Evolutionary conservation across 2,888 invertebrate genomes (phyloP).

Genomic region (Melikaiella ostensackeni): DNA sequence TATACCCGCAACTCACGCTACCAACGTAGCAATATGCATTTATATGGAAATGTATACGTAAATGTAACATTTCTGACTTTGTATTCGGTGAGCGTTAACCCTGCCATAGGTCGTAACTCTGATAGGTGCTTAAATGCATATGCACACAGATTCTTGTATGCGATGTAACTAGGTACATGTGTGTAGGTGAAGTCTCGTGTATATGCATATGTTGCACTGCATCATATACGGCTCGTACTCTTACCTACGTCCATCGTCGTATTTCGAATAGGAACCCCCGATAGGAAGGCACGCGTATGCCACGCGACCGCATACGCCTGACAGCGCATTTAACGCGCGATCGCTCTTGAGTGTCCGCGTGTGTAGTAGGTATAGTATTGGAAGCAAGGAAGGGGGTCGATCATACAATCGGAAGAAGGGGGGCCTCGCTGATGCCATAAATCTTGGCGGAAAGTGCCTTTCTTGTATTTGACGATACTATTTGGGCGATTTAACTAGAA

Average conservation of each 20-base stretch:
- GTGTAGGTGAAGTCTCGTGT: background rate
- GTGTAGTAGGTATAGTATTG: conserved; percentile 49
- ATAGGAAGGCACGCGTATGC: conserved; percentile 68
- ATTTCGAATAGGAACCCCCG: conserved; percentile 52
- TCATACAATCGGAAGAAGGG: conserved; percentile 45
- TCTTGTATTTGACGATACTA: conserved; percentile 41
- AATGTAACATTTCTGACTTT: background rate
- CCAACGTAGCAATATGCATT: conserved; percentile 23
- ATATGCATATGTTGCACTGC: conserved; percentile 21
- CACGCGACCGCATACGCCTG: conserved; percentile 71
- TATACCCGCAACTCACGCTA: conserved; percentile 61
- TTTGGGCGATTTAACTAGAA: conserved; percentile 28
- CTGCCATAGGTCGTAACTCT: conserved; percentile 23
- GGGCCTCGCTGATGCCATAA: conserved; percentile 49
- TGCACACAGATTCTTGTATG: background rate
- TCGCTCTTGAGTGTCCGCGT: conserved; percentile 69
- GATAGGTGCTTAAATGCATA: conserved; percentile 16
- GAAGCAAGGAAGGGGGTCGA: conserved; percentile 45
- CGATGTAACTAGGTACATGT: background rate
- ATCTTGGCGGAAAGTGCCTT: conserved; percentile 51
- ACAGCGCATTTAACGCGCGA: conserved; percentile 76
- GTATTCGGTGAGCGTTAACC: conserved; percentile 7
- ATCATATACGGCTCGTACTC: conserved; percentile 48
- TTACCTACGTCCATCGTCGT: conserved; percentile 46
- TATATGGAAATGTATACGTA: conserved; percentile 17